Conservation (phyloP, 2,888 invertebrate genomes). For the Agrilus mali region DNA sequence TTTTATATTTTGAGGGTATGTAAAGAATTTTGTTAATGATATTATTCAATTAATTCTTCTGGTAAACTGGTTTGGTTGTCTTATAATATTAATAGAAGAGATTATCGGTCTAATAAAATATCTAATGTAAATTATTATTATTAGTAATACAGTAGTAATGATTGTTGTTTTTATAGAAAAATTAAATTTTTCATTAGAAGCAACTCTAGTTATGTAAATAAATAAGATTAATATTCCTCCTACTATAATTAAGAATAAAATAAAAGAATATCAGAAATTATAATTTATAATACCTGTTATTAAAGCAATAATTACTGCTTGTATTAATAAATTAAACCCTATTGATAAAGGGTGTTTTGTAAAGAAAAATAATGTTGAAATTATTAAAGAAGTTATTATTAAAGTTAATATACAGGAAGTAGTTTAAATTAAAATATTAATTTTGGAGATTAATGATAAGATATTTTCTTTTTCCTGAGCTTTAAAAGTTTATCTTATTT, state of each 20-base stretch:
- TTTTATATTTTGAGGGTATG: constrained; percentile 38
- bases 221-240: constrained; percentile 53
- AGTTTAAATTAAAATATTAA: constrained; percentile 55
- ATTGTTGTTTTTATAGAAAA: constrained; percentile 27
- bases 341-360: constrained; percentile 40
- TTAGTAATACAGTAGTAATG: constrained; percentile 5
- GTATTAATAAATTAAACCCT: constrained; percentile 40
- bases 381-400: constrained; percentile 24
- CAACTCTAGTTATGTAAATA: constrained; percentile 50
- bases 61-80: constrained; percentile 7
- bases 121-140: constrained; percentile 18
- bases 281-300: constrained; percentile 36
- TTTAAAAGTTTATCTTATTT: constrained; percentile 45
- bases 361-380: constrained; percentile 32
- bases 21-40: constrained; percentile 41
- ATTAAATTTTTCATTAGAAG: constrained; percentile 47
- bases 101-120: no score
- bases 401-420: constrained; percentile 38
- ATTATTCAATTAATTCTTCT: constrained; percentile 17
- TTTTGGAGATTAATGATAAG: constrained; percentile 56
- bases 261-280: constrained; percentile 47
- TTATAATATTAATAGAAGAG: no score
- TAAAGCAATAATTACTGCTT: constrained; percentile 39
- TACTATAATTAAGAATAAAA: constrained; percentile 48
- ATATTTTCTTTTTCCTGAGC: constrained; percentile 45